Percentiles rank a stretch among this genome's conserved stretches.
Conservation (phyloP, 2,113 vertebrate genomes). For the Tor tambroides region DNA sequence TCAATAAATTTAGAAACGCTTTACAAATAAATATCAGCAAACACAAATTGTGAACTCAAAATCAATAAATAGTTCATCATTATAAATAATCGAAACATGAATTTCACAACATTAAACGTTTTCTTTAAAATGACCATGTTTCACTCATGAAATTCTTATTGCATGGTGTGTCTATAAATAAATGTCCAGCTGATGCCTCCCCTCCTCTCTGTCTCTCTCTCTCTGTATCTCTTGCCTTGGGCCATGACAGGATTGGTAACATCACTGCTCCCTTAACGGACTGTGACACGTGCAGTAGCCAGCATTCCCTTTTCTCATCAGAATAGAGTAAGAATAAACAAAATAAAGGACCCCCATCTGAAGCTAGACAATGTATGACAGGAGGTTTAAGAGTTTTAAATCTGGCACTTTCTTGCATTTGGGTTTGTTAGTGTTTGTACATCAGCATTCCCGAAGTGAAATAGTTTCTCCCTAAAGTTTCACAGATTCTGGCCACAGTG, state of each 20-base stretch:
- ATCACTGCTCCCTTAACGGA: conserved; percentile 41
- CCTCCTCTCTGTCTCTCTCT: conserved; percentile 17
- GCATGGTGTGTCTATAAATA: conserved; percentile 31
- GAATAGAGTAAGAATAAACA: conserved; percentile 32
- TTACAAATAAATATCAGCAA: conserved; percentile 42
- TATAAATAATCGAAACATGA: conserved; percentile 28
- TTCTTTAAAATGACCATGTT: not conserved
- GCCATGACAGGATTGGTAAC: conserved; percentile 45
- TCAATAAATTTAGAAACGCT: not conserved
- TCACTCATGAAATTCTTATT: conserved; percentile 24
- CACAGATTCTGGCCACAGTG: not conserved
- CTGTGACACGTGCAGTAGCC: conserved; percentile 45
- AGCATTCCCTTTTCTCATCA: conserved; percentile 37
- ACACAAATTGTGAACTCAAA: conserved; percentile 27
- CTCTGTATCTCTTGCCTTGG: conserved; percentile 40
- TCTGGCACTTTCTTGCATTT: not conserved
- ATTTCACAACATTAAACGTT: conserved; percentile 13
- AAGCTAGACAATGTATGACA: not conserved
- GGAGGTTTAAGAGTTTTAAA: not conserved
- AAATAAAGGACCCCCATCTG: conserved; percentile 22
- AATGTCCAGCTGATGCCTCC: conserved; percentile 23
- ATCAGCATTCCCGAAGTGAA: not conserved
- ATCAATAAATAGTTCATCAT: conserved; percentile 20
- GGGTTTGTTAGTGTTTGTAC: conserved; percentile 1
- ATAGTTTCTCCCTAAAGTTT: not conserved